Conservation (phyloP, 2,888 invertebrate genomes). For the Eupithecia centaureata region DNA sequence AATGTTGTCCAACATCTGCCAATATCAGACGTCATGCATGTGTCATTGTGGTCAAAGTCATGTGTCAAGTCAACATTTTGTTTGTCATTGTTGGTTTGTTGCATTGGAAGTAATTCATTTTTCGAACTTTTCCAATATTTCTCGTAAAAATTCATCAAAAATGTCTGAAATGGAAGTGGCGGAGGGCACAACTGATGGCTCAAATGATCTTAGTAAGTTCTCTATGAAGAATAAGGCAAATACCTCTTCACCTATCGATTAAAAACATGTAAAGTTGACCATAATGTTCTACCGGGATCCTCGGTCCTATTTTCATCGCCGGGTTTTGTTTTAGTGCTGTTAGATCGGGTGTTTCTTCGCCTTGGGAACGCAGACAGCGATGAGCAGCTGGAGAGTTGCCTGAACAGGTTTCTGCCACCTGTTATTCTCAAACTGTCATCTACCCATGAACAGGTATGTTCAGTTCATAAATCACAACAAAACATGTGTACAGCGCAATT, state of each 20-base stretch:
- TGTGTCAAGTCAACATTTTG: constrained; percentile 37
- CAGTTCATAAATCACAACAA: not conserved
- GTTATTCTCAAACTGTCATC: constrained; percentile 96
- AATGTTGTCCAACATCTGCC: too few relatives aligned
- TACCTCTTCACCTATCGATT: not conserved
- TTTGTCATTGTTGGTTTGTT: constrained; percentile 41
- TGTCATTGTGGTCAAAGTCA: not conserved
- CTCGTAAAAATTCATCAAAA: constrained; percentile 37
- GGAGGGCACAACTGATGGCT: constrained; percentile 69
- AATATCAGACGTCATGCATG: not conserved
- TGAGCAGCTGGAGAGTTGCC: constrained; percentile 92
- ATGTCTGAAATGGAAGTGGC: constrained; percentile 81
- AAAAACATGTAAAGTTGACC: constrained; percentile 37
- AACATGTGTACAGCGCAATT: not conserved
- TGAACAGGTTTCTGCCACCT: constrained; percentile 92
- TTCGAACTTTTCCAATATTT: constrained; percentile 14
- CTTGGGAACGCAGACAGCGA: constrained; percentile 95
- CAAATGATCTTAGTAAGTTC: constrained; percentile 75
- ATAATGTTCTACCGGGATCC: constrained; percentile 38
- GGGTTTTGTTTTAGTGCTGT: constrained; percentile 85
- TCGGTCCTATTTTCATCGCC: constrained; percentile 24
- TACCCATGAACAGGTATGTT: constrained; percentile 89
- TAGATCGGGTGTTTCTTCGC: constrained; percentile 95
- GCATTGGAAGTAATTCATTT: not conserved
- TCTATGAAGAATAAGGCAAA: not conserved